Percentiles rank a stretch among this genome's conserved stretches.
phyloP scores from a whole-genome alignment of 2,888 invertebrate genomes.

The Athalia circularis region DNA sequence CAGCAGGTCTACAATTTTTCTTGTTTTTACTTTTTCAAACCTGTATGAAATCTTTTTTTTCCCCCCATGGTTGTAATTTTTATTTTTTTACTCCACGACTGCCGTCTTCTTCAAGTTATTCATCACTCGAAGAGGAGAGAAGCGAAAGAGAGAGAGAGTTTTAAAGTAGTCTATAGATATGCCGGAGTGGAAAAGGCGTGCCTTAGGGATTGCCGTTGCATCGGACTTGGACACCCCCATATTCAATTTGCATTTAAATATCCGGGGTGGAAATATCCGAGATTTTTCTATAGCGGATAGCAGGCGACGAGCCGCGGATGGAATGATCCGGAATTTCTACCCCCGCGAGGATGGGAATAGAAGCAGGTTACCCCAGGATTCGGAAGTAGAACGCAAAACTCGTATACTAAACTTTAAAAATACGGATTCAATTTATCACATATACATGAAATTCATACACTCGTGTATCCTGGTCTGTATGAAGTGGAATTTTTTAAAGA shows the following conservation, averaged over 20 bases:
- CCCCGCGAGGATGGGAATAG: background rate
- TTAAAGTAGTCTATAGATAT: background rate
- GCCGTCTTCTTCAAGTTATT: no score
- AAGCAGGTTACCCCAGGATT: background rate
- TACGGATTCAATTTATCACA: background rate
- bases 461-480: no score
- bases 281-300: constrained; percentile 26
- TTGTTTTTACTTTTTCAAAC: no score
- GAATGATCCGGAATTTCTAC: background rate
- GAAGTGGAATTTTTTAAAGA: background rate
- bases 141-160: background rate
- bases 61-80: no score
- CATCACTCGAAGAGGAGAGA: background rate
- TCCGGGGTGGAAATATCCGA: constrained; percentile 48
- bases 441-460: background rate
- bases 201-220: constrained; percentile 36
- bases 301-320: background rate
- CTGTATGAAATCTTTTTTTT: no score
- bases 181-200: background rate
- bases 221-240: constrained; percentile 48
- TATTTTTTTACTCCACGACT: no score
- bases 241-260: constrained; percentile 68
- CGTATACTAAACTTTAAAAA: no score
- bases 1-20: no score
- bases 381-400: no score